These are phyloP conservation scores for Acestrorhynchus altus DNA, from an alignment of 2,797 vertebrate genomes.

Conservation along the genomic window DNA sequence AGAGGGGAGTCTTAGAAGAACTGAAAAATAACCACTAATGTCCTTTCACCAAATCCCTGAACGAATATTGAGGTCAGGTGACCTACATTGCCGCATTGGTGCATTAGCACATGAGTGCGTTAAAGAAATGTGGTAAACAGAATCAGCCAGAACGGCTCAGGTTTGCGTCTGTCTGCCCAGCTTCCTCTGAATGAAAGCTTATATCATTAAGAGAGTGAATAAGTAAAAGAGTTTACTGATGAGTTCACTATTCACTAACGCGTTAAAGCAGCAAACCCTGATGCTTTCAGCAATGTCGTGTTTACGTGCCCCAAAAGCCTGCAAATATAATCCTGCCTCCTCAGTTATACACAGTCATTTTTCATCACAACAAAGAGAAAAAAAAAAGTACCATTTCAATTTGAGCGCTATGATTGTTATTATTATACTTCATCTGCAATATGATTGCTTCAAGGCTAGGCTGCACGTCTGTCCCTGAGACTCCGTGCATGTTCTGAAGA, in stretches of 20 bases:
- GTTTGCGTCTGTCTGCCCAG: not conserved
- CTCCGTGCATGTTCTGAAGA: too few species aligned
- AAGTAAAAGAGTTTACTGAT: not conserved
- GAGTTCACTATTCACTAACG: constrained; percentile 15
- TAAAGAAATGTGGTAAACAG: not conserved
- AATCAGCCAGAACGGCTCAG: not conserved
- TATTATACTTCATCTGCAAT: too few species aligned
- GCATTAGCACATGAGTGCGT: not conserved
- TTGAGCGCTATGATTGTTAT: too few species aligned
- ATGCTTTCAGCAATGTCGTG: not conserved
- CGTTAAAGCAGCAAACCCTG: not conserved
- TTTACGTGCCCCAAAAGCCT: not conserved
- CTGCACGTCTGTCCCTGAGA: too few species aligned
- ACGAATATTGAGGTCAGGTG: not conserved
- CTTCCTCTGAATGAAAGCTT: not conserved
- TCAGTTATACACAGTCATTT: too few species aligned
- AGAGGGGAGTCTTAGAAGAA: not conserved
- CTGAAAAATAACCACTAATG: not conserved
- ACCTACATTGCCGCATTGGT: not conserved
- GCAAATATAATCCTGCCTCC: not conserved
- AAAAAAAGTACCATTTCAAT: too few species aligned
- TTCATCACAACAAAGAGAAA: too few species aligned
- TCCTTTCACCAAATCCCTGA: not conserved
- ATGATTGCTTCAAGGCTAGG: too few species aligned
- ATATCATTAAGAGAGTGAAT: not conserved